Evolutionary conservation across 2,797 vertebrate species (phyloP), one percentile per base, ranked within the genome.

Genomic region (Mormyrus proboscirostris): DNA sequence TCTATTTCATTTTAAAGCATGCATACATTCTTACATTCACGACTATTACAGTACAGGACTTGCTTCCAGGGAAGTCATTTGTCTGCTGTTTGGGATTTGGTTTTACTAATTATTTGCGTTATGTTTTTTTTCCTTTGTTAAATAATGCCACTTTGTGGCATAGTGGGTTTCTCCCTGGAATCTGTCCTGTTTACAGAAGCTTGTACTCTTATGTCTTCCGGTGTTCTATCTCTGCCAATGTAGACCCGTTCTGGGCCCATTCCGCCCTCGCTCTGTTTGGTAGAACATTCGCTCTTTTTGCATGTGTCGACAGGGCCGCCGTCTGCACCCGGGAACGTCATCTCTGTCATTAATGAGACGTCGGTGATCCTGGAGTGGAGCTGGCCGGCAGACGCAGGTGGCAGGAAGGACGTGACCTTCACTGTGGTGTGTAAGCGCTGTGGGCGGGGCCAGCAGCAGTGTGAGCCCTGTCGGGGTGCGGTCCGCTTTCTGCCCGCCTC

Each of bases 321-420:
- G 0, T 97, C 98, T 9, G 96, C 97, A 92, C 98, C 98, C 0
- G 96, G 98, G 89, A 99, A 99, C 1, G 97, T 99, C 91, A 99
- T 99, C 94, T 99, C 98, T 22, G 98, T 97, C 94, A 99, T 99
- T 94, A 99, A 99, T 0, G 98, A 99, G 94, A 99, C 98, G 0
- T 99, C 98, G 0, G 98, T 99, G 0, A 99, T 99, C 94, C 96
- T 99, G 92, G 98, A 99, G 91, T 99, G 98, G 98, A 98, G 95
- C 92, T 99, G 98, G 98, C 98, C 98, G 0, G 97, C 97, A 92
- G 98, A 99, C 94, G 94, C 96, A 0, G 98, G 98, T 4, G 98
- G 98, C 62, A 96, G 98, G 89, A 97, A 96, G 88, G 98, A 99
- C 89, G 89, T 99, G 91, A 97, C 96, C 90, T 99, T 99, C 95